These are phyloP conservation scores for Panonychus citri DNA, from an alignment of 1,140 invertebrate genomes.

Conservation along the genomic window DNA sequence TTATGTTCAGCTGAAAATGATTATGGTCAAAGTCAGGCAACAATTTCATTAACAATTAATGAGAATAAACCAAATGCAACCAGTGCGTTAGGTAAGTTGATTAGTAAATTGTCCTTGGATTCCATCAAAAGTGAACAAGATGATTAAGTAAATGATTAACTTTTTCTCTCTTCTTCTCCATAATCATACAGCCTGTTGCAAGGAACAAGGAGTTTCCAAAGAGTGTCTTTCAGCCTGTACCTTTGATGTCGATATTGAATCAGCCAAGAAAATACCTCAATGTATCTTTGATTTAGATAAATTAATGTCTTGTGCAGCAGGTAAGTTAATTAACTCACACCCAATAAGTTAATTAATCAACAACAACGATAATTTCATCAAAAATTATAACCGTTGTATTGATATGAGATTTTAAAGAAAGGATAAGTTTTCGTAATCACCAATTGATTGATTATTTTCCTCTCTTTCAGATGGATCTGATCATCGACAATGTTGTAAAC, in stretches of 20 bases:
- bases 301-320: constrained; percentile 34
- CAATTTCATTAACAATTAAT: not conserved
- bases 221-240: constrained; percentile 49
- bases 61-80: not conserved
- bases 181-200: constrained; percentile 33
- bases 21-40: not conserved
- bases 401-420: too few relatives aligned
- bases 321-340: constrained; percentile 24
- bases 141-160: too few relatives aligned
- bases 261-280: constrained; percentile 37
- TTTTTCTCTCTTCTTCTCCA: not conserved
- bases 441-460: constrained; percentile 3
- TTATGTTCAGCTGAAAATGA: constrained; percentile 2
- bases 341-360: too few relatives aligned
- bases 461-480: constrained; percentile 37
- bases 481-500: constrained; percentile 49
- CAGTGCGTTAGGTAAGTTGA: constrained; percentile 1
- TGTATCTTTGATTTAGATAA: constrained; percentile 59
- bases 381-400: too few relatives aligned
- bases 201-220: constrained; percentile 43
- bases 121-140: too few relatives aligned
- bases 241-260: constrained; percentile 52
- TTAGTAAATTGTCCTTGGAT: too few relatives aligned
- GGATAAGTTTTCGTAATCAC: too few relatives aligned
- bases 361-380: too few relatives aligned